phyloP scores from a whole-genome alignment of 2,113 vertebrate species.

The Mugil cephalus region DNA sequence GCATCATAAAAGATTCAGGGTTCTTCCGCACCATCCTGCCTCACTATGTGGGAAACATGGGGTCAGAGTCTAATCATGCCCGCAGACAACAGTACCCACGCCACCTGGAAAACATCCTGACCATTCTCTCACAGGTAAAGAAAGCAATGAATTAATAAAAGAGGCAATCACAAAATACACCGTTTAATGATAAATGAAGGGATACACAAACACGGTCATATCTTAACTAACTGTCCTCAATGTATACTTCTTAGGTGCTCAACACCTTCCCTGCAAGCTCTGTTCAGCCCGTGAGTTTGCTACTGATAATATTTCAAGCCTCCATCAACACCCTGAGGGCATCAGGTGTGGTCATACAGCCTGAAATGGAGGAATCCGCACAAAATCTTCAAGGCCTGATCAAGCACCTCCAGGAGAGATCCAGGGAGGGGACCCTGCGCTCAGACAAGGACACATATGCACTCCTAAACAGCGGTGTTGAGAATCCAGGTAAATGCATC shows the following conservation, averaged over 20 bases:
- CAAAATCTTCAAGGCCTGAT: conserved; percentile 83
- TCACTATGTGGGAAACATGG: conserved; percentile 86
- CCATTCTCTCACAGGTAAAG: conserved; percentile 84
- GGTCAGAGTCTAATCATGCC: conserved; percentile 75
- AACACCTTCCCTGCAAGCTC: conserved; percentile 90
- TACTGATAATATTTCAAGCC: conserved; percentile 84
- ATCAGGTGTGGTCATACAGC: conserved; percentile 84
- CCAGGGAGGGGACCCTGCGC: conserved; percentile 87
- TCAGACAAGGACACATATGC: conserved; percentile 88
- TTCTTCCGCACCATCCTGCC: conserved; percentile 88
- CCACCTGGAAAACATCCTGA: conserved; percentile 88
- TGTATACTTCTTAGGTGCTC: conserved; percentile 79
- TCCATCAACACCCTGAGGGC: conserved; percentile 86
- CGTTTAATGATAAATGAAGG: conserved; percentile 6
- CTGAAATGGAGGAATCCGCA: conserved; percentile 83
- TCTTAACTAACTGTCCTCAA: neutral
- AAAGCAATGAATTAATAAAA: neutral
- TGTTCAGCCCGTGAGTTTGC: conserved; percentile 84
- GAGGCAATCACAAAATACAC: neutral
- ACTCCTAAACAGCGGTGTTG: conserved; percentile 62
- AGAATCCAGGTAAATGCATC: conserved; percentile 40
- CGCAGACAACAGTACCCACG: conserved; percentile 85
- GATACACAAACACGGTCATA: neutral
- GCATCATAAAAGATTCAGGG: conserved; percentile 87
- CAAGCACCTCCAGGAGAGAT: conserved; percentile 87